Evolutionary conservation across 2,113 vertebrate species (phyloP).

Genomic region (Monarcha castaneiventris): DNA sequence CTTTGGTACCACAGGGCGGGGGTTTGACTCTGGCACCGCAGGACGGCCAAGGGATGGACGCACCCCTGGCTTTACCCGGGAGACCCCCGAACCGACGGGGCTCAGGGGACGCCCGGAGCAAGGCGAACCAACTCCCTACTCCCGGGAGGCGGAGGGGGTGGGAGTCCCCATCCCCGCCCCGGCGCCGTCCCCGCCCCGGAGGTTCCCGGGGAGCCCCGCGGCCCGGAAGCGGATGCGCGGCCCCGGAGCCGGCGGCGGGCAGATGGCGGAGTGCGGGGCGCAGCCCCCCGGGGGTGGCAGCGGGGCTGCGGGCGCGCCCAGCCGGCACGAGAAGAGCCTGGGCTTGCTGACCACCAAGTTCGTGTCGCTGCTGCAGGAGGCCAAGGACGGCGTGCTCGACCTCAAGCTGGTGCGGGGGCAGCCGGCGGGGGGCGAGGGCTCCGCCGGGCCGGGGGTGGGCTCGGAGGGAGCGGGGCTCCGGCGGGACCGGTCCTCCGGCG

Average conservation of each 20-base stretch:
- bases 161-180: background rate
- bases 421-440: background rate
- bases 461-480: background rate
- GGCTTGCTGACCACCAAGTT: conserved; percentile 97
- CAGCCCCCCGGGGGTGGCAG: conserved; percentile 79
- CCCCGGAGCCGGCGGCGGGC: conserved; percentile 70
- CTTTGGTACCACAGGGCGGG: background rate
- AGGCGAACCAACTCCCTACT: fast-evolving
- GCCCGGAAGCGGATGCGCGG: conserved; percentile 76
- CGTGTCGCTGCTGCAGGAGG: conserved; percentile 94
- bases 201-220: conserved; percentile 29
- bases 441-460: background rate
- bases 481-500: background rate
- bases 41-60: background rate
- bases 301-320: conserved; percentile 82
- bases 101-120: background rate
- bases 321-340: conserved; percentile 95
- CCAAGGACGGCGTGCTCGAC: conserved; percentile 96
- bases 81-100: background rate
- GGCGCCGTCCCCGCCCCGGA: background rate
- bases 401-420: conserved; percentile 85
- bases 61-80: no score
- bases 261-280: conserved; percentile 82
- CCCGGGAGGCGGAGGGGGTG: background rate
- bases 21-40: background rate